Conservation (phyloP, 2,113 vertebrate species). For the Melanerpes aurifrons region DNA sequence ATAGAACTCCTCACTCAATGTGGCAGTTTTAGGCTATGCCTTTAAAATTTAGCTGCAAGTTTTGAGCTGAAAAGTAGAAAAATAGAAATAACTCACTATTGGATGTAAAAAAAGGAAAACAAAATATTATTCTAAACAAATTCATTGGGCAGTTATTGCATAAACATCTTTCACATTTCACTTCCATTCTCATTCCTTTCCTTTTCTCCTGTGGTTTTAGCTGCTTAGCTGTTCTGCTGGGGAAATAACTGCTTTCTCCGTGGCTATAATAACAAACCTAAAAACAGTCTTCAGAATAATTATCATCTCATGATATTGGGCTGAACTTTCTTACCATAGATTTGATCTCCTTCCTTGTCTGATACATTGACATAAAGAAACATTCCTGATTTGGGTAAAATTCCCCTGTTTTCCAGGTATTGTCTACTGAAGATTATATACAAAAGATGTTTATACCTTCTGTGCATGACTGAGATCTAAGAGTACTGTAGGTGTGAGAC, state of each 20-base stretch:
- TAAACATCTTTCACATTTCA: too few relatives aligned
- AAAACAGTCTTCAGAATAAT: neutral
- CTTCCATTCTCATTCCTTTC: too few relatives aligned
- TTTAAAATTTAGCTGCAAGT: too few relatives aligned
- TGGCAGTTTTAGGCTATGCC: too few relatives aligned
- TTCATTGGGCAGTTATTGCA: too few relatives aligned
- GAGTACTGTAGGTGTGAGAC: neutral
- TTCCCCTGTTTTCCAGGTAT: neutral
- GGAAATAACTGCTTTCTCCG: too few relatives aligned
- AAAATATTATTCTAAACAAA: too few relatives aligned
- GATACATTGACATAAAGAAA: neutral
- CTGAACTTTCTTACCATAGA: neutral
- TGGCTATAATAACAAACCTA: neutral
- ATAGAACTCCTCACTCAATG: neutral
- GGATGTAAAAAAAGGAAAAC: too few relatives aligned
- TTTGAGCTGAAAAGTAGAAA: too few relatives aligned
- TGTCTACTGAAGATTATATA: neutral
- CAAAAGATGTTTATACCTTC: neutral
- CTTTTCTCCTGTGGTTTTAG: too few relatives aligned
- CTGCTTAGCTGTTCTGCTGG: too few relatives aligned
- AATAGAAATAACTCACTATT: too few relatives aligned
- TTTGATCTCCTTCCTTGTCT: neutral
- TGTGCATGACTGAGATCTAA: neutral
- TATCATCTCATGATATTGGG: neutral
- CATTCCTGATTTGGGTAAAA: neutral